Percentiles rank a stretch among this genome's conserved stretches.
These are phyloP conservation scores for Elysia crispata DNA, from an alignment of 2,888 invertebrate genomes.

Conservation along the genomic window DNA sequence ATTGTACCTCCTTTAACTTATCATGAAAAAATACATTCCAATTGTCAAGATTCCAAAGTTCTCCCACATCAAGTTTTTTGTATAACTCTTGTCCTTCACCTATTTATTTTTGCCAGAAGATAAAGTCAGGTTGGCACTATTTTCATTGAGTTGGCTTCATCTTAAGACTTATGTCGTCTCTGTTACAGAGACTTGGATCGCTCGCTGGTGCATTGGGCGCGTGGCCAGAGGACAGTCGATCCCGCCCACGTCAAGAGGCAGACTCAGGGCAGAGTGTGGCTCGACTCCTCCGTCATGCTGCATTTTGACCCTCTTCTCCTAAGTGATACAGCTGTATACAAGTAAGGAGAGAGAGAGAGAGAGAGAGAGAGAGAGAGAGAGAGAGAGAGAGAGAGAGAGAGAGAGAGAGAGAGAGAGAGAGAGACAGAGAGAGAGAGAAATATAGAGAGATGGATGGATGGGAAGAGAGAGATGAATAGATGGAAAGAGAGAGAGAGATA, in stretches of 20 bases:
- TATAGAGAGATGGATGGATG: too few relatives aligned
- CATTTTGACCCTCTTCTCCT: slow-evolving; percentile 80
- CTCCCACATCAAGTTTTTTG: too few relatives aligned
- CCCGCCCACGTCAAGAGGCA: slow-evolving; percentile 79
- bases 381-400: not conserved
- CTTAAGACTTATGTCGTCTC: too few relatives aligned
- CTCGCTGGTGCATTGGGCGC: slow-evolving; percentile 66
- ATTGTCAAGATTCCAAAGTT: too few relatives aligned
- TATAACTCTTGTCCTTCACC: not conserved
- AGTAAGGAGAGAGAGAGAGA: slow-evolving; percentile 39
- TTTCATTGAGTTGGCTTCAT: too few relatives aligned
- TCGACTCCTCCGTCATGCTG: slow-evolving; percentile 82
- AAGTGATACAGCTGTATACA: slow-evolving; percentile 78
- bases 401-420: not conserved
- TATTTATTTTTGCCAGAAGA: too few relatives aligned
- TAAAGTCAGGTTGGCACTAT: too few relatives aligned
- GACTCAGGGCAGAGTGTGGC: slow-evolving; percentile 81
- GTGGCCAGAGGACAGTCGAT: slow-evolving; percentile 75
- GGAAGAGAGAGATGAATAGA: not conserved
- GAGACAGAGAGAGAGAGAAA: not conserved
- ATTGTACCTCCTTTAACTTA: too few relatives aligned
- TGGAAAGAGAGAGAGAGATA: not conserved
- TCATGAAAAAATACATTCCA: too few relatives aligned
- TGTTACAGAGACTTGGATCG: slow-evolving; percentile 4
- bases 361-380: not conserved